Conservation (phyloP, 2,888 invertebrate species). For the Tricholauxania praeusta region DNA sequence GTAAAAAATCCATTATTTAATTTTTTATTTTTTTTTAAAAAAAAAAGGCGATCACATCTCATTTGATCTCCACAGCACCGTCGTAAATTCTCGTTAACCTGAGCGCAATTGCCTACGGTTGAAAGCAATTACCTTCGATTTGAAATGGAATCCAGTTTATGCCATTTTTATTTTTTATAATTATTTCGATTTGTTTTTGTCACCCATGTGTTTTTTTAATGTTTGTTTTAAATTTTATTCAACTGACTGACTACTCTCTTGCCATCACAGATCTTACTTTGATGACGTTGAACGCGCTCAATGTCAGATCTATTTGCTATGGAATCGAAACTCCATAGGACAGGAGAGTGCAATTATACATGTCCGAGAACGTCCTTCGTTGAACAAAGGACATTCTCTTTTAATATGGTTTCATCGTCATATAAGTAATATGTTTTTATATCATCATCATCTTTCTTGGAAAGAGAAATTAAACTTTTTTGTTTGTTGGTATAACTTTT, state of each 20-base stretch:
- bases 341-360: no score
- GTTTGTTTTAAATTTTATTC: constrained; percentile 22
- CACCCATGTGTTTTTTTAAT: constrained; percentile 4
- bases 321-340: no score
- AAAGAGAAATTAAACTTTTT: constrained; percentile 33
- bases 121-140: constrained; percentile 11
- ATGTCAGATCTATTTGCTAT: no score
- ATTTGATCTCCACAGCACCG: constrained; percentile 24
- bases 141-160: not conserved
- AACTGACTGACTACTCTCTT: constrained; percentile 18
- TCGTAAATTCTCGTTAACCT: constrained; percentile 16
- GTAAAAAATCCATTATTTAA: no score
- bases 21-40: not conserved
- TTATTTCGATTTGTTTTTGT: constrained; percentile 13
- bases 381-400: no score
- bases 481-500: constrained; percentile 3
- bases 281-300: no score
- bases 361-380: no score
- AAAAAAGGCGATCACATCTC: constrained; percentile 33
- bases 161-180: not conserved
- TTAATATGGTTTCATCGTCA: no score
- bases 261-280: no score
- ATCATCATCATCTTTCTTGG: constrained; percentile 26
- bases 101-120: constrained; percentile 13
- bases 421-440: not conserved